Base-by-base conservation (phyloP, 2,888 invertebrate genomes). In the Agonopterix alstromeriana region DNA sequence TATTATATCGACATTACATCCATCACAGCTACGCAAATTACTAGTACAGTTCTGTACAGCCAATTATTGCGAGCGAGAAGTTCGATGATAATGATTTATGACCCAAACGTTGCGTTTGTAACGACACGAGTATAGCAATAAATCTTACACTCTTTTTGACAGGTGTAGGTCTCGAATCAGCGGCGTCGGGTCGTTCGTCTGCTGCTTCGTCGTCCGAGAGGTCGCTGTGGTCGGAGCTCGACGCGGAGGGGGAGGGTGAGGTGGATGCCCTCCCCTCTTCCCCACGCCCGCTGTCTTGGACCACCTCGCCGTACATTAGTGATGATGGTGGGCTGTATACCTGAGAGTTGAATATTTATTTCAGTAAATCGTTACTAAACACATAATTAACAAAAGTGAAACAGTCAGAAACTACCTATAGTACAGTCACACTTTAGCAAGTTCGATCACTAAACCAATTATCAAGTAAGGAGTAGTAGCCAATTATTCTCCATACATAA, bases 281-380 rank as follows among this genome's bases (percentile, higher is more conserved):
- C 40, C 54, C 62, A 1, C 41, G 57, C 59, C 58, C 54, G 12
- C 63, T 66, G 12, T 74, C 68, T 48, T 83, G 84, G 73, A 91
- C 92, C 42, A 93, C 94, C 0, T 97, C 96, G 54, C 97, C 98
- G 66, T 96, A 94, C 81, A 96, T 96, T 35, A 99, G 90, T 7
- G 94, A 92, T 43, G 94, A 94, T 0, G 99, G 99, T 1, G 98
- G 98, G 70, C 94, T 94, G 86, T 98, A 99, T 9, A 98, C 94
- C 73, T 92, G 81, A 2, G 9, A 38, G 38, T n/a, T n/a, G n/a
- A 38, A 38, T 38, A 8, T 38, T 38, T 27, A 27, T 27, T 27
- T 27, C 5, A 27, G 27, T 27, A 5, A 27, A 27, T 5, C 27
- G 27, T 2, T 17, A 17, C 17, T 17, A 17, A 17, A 17, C 17